phyloP scores from a whole-genome alignment of 2,113 vertebrate genomes.

The Dolichotis patagonum region DNA sequence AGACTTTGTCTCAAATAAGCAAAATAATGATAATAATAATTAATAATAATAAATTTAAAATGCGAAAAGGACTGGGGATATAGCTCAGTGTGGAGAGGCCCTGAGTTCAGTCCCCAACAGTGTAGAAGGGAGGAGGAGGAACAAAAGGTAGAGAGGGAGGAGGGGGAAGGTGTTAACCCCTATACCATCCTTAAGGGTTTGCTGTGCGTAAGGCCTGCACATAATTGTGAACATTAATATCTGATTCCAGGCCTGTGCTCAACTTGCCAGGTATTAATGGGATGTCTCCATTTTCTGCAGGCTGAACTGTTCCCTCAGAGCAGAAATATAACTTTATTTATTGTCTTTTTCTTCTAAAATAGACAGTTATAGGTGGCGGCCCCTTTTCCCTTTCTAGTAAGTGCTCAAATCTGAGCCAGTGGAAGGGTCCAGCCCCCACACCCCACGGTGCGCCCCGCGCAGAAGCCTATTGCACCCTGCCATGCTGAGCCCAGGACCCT shows the following conservation, averaged over 20 bases:
- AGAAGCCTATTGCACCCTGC: background rate
- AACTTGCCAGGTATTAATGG: background rate
- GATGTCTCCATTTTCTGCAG: background rate
- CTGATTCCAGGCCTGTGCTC: background rate
- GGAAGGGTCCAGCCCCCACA: background rate
- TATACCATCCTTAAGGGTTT: background rate
- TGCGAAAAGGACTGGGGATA: background rate
- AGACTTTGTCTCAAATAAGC: background rate
- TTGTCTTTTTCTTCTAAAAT: background rate
- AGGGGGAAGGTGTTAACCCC: background rate
- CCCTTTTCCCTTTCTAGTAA: background rate
- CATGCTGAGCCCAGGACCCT: background rate
- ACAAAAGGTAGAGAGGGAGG: background rate
- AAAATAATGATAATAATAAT: background rate
- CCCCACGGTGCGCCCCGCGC: too few relatives aligned
- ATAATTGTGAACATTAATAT: constrained; percentile 2
- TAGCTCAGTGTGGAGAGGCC: background rate
- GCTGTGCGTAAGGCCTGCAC: background rate
- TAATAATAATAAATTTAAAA: background rate
- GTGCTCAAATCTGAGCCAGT: background rate
- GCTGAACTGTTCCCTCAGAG: background rate
- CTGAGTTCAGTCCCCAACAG: background rate
- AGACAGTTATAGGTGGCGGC: background rate
- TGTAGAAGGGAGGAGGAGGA: background rate
- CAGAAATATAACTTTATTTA: constrained; percentile 4